phyloP scores from a whole-genome alignment of 2,797 vertebrate genomes.

The Octomys mimax region DNA sequence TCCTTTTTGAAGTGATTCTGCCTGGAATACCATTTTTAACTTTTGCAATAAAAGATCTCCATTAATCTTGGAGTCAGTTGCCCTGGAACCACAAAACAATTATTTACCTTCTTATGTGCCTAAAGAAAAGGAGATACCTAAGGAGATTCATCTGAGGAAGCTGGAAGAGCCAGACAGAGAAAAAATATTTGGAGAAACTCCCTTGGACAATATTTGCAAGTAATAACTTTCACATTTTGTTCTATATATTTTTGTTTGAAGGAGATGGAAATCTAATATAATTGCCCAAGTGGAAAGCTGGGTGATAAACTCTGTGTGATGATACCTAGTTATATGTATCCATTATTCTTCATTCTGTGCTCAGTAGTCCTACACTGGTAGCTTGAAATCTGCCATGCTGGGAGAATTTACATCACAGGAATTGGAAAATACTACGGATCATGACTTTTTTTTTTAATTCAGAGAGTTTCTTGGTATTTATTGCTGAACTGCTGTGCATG shows the following conservation, averaged over 20 bases:
- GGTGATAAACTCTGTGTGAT: not conserved
- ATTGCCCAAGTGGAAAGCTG: constrained; percentile 9
- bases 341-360: not conserved
- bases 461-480: constrained; percentile 21
- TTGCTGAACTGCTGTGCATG: not conserved
- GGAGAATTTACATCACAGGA: constrained; percentile 40
- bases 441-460: not conserved
- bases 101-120: constrained; percentile 61
- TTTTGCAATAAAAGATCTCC: constrained; percentile 76
- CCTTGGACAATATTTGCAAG: constrained; percentile 29
- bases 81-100: constrained; percentile 68
- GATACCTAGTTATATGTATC: constrained; percentile 13
- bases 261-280: not conserved
- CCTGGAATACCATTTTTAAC: constrained; percentile 74
- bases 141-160: not conserved
- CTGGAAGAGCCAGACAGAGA: not conserved
- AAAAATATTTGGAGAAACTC: not conserved
- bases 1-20: constrained; percentile 46
- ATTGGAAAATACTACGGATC: not conserved
- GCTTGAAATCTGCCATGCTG: not conserved
- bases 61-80: not conserved
- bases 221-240: constrained; percentile 40
- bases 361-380: not conserved
- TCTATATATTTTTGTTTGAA: not conserved
- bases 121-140: constrained; percentile 62